Base-by-base conservation (phyloP, 2,888 invertebrate species). In the Acanthosoma haemorrhoidale region DNA sequence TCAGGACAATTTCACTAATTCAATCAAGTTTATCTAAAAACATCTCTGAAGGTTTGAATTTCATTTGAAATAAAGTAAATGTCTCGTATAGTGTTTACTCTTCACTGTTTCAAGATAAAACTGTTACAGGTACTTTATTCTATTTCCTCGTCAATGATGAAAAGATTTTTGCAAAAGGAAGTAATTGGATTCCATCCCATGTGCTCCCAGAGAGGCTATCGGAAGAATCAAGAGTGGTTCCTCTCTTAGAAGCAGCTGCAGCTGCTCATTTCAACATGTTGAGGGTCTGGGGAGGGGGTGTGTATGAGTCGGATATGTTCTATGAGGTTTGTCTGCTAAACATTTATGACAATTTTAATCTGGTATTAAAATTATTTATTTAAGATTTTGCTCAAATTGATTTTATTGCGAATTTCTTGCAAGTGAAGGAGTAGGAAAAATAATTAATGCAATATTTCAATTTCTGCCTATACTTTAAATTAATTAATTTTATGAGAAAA, bases 201-300 rank as follows among this genome's bases (percentile, higher is more conserved):
- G 86, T 94, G 74, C 85, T 96, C 66, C 94, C 92, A 0, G 94
- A 95, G 81, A 77, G 83, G 36, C 85, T 88, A 0, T 82, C 83
- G 21, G 80, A 86, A 73, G 77, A 78, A 73, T 78, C 79, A 29
- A 83, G 81, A 81, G 85, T 92, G 66, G 81, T 84, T 34, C 80
- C 84, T 73, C 81, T 95, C 1, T 79, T 96, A 39, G 77, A 80
- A 67, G 87, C 91, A 0, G 89, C 89, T 0, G 86, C 85, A 75
- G 86, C 88, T 8, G 87, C 89, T 0, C 87, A 96, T 78, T 94
- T 96, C 91, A 92, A 93, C 77, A 92, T 94, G 88, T 81, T 98
- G 13, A 84, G 98, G 13, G 91, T 98, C 1, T 98, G 98, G 98
- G 98, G 98, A 31, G 98, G 98, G 13, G 98, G 96, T 0, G 82